Percentiles rank a stretch among this genome's conserved stretches.
Conservation (phyloP, 2,888 invertebrate species). For the Rambutsinella grinnellia region DNA sequence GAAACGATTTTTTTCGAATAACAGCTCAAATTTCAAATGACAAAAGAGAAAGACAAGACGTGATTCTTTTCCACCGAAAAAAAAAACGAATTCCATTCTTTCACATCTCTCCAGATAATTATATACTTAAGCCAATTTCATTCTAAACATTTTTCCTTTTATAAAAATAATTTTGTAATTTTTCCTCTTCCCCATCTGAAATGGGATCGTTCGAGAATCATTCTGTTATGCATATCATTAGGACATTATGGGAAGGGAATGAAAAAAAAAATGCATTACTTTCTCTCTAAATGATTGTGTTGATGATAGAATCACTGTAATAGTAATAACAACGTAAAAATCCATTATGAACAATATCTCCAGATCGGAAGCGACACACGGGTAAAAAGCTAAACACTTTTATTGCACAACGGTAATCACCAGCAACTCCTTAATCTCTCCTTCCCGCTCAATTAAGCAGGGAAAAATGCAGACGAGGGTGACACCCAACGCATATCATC, state of each 20-base stretch:
- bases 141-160: too few relatives aligned
- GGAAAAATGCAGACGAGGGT: slow-evolving; percentile 62
- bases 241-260: too few relatives aligned
- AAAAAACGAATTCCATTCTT: background rate
- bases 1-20: background rate
- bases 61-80: too few relatives aligned
- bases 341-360: slow-evolving; percentile 37
- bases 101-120: too few relatives aligned
- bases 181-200: too few relatives aligned
- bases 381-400: background rate
- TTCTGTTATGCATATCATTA: background rate
- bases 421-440: slow-evolving; percentile 62
- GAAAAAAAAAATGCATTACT: background rate
- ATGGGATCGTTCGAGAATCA: background rate
- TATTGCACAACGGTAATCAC: background rate
- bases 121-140: too few relatives aligned
- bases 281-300: slow-evolving; percentile 41
- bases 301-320: slow-evolving; percentile 42
- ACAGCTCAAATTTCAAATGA: too few relatives aligned
- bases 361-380: background rate
- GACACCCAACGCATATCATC: too few relatives aligned
- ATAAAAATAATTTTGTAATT: too few relatives aligned
- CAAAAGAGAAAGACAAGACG: too few relatives aligned
- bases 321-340: slow-evolving; percentile 26
- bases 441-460: slow-evolving; percentile 66